Base-by-base conservation (phyloP, 2,113 vertebrate genomes). In the Lepisosteus osseus region DNA sequence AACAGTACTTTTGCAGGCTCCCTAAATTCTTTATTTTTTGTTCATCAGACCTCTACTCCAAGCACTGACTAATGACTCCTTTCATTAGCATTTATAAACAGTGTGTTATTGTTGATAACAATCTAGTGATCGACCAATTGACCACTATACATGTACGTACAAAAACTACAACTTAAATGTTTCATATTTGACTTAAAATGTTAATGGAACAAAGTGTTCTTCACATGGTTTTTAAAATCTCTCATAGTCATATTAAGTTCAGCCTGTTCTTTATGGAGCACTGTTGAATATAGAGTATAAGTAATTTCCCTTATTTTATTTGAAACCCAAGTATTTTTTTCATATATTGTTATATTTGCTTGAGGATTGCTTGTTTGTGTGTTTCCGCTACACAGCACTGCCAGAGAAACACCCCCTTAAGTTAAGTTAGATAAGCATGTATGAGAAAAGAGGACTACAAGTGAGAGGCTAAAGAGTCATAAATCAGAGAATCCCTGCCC, bases 401-500 rank as follows among this genome's bases (percentile, higher is more conserved):
- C 54, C 63, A 55, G n/a, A 65, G 17, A 67, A 67, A 67, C 56
- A 42, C 7, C 54, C 9, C 8, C 17, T 9, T 13, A 47, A 47
- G 54, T 40, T 29, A 29, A 59, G 42, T n/a, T 29, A 29, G 2
- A 29, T 29, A 29, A 29, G 29, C 29, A 29, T 29, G 29, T 29
- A 29, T 29, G 29, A 29, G 29, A 0, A 29, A 29, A 29, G 29
- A 29, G 29, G 29, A 1, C 29, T 29, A 29, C 29, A 29, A 29
- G 29, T 29, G 29, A 42, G 61, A 8, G 29, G 56, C 42, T 73
- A 40, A 29, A 51, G 45, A 66, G 64, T 64, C 9, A 71, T 71
- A 54, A 71, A 72, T 74, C 29, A 68, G 14, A 29, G 17, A 55
- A 15, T 54, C 44, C 51, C 3, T 29, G 63, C 42, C 61, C 45